Evolutionary conservation across 2,113 vertebrate genomes (phyloP).

Genomic region (Entomyzon cyanotis): DNA sequence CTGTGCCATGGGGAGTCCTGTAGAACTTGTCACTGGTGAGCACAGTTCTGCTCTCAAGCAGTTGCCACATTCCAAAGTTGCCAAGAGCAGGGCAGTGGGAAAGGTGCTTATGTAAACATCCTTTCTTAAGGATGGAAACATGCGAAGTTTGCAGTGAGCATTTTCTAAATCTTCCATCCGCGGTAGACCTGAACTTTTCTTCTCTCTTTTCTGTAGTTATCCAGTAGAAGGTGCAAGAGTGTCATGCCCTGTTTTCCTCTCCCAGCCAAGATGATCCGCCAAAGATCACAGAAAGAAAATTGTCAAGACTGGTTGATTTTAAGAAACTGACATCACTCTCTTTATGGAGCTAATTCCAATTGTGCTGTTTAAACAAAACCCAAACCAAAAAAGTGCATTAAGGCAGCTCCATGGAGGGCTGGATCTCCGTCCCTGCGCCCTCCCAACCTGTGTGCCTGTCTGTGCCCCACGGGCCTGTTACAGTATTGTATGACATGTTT

Average conservation of each 20-base stretch:
- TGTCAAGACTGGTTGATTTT: neutral
- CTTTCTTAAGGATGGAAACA: neutral
- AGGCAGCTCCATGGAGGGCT: conserved; percentile 10
- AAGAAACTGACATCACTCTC: neutral
- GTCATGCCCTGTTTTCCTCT: conserved; percentile 10
- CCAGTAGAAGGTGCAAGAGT: conserved; percentile 70
- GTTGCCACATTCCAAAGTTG: neutral
- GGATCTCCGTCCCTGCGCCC: neutral
- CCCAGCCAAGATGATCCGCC: neutral
- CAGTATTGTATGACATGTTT: conserved; percentile 71
- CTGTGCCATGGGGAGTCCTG: neutral
- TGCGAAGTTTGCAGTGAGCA: neutral
- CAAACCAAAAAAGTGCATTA: neutral
- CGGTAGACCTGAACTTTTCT: neutral
- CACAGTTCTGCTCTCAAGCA: neutral
- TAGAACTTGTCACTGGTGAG: neutral
- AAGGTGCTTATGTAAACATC: neutral
- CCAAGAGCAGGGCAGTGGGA: neutral
- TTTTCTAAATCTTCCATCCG: neutral
- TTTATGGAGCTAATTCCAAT: conserved; percentile 16
- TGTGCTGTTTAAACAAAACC: neutral
- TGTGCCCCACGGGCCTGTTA: conserved; percentile 52
- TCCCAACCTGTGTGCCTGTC: neutral
- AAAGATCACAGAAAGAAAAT: neutral
- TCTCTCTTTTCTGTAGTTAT: neutral